phyloP scores from a whole-genome alignment of 2,797 vertebrate species.

The Novumbra hubbsi region DNA sequence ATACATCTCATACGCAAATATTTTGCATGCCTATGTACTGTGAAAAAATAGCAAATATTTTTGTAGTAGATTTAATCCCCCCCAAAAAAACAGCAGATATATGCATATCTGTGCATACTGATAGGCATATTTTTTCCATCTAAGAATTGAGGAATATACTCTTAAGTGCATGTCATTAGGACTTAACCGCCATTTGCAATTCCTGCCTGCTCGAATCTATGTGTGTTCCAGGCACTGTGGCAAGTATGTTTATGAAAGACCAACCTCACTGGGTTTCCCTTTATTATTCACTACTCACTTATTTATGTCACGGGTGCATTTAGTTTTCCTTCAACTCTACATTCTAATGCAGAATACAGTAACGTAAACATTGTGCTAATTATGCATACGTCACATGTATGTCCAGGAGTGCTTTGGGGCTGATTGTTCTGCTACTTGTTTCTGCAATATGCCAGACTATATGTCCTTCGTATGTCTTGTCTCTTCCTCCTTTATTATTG shows the following conservation, averaged over 20 bases:
- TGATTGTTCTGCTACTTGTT: not conserved
- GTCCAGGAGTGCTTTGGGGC: not conserved
- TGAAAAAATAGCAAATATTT: not conserved
- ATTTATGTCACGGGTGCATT: not conserved
- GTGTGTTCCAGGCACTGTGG: not conserved
- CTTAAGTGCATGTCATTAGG: too few relatives aligned
- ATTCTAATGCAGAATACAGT: not conserved
- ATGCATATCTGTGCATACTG: too few relatives aligned
- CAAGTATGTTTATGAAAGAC: not conserved
- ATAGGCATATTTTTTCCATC: too few relatives aligned
- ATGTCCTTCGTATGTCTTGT: too few relatives aligned
- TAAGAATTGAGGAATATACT: too few relatives aligned
- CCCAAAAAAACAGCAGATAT: too few relatives aligned
- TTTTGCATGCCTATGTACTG: constrained; percentile 8
- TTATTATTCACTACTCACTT: constrained; percentile 6
- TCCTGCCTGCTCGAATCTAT: not conserved
- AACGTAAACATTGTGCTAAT: not conserved
- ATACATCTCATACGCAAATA: not conserved
- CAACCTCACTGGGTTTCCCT: not conserved
- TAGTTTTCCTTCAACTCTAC: not conserved
- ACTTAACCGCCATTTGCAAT: not conserved
- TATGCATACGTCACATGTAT: not conserved
- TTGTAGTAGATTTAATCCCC: too few relatives aligned
- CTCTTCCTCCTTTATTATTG: constrained; percentile 4
- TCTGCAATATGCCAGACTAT: too few relatives aligned